Evolutionary conservation across 2,888 invertebrate genomes (phyloP).

Genomic region (Acronicta leporina): DNA sequence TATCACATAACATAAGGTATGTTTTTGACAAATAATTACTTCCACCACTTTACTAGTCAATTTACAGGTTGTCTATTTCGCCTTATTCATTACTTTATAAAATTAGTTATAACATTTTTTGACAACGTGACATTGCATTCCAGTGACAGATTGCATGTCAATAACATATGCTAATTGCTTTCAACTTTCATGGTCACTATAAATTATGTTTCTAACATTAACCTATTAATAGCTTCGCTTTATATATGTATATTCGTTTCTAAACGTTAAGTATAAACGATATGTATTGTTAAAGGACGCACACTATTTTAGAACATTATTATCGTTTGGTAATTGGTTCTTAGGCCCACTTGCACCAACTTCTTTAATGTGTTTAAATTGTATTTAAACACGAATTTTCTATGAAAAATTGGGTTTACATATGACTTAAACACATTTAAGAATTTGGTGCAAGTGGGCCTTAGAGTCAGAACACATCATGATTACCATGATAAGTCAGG

Average conservation of each 20-base stretch:
- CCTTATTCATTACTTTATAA: background rate
- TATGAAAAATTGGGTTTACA: too few species aligned
- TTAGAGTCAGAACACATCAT: too few species aligned
- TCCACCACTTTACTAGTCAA: background rate
- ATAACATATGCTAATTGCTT: constrained; percentile 33
- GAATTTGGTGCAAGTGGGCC: too few species aligned
- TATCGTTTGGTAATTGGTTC: too few species aligned
- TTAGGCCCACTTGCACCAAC: too few species aligned
- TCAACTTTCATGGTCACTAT: constrained; percentile 39
- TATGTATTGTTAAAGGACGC: constrained; percentile 19
- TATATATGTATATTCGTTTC: constrained; percentile 8
- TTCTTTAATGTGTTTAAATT: too few species aligned
- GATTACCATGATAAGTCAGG: too few species aligned
- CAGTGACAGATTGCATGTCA: constrained; percentile 35
- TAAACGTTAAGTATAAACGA: constrained; percentile 29
- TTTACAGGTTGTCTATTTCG: background rate
- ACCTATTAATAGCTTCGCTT: constrained; percentile 29
- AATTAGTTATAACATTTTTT: constrained; percentile 3
- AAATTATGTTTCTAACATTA: constrained; percentile 34
- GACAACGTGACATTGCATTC: constrained; percentile 29
- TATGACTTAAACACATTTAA: too few species aligned
- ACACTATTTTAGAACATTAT: background rate
- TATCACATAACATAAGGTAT: background rate
- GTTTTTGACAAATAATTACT: constrained; percentile 3
- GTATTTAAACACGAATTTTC: too few species aligned